phyloP scores from a whole-genome alignment of 2,888 invertebrate species.

The Mesochorus sp. region DNA sequence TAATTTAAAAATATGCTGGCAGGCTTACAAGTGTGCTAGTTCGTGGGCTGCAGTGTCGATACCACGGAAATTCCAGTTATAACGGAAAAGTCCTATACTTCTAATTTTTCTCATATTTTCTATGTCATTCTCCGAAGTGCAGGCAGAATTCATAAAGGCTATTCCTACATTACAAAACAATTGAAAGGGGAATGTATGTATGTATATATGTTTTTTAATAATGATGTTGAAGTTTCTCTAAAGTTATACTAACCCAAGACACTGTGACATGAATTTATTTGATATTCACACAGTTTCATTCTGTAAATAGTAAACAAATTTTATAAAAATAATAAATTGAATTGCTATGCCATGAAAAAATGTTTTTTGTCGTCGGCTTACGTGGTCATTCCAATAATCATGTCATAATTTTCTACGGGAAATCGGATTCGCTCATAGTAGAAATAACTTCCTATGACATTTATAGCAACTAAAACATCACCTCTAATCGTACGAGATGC shows the following conservation, averaged over 20 bases:
- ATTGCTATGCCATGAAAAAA: too few relatives aligned
- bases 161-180: background rate
- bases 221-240: too few relatives aligned
- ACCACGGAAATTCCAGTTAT: constrained; percentile 25
- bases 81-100: background rate
- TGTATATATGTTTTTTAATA: too few relatives aligned
- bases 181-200: too few relatives aligned
- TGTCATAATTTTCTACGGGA: constrained; percentile 9
- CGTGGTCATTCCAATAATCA: constrained; percentile 29
- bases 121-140: too few relatives aligned
- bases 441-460: background rate
- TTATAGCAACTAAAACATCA: background rate
- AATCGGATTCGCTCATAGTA: background rate
- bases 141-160: background rate
- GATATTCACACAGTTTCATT: too few relatives aligned
- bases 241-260: too few relatives aligned
- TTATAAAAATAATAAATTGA: too few relatives aligned
- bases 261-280: too few relatives aligned
- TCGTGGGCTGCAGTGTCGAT: background rate
- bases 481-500: background rate
- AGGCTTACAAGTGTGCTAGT: constrained; percentile 9
- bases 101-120: background rate
- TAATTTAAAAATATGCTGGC: background rate
- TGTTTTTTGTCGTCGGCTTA: background rate
- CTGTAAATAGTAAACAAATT: too few relatives aligned